Evolutionary conservation across 2,113 vertebrate genomes (phyloP), one percentile per base, ranked within the genome.

Genomic region (Labrus mixtus): DNA sequence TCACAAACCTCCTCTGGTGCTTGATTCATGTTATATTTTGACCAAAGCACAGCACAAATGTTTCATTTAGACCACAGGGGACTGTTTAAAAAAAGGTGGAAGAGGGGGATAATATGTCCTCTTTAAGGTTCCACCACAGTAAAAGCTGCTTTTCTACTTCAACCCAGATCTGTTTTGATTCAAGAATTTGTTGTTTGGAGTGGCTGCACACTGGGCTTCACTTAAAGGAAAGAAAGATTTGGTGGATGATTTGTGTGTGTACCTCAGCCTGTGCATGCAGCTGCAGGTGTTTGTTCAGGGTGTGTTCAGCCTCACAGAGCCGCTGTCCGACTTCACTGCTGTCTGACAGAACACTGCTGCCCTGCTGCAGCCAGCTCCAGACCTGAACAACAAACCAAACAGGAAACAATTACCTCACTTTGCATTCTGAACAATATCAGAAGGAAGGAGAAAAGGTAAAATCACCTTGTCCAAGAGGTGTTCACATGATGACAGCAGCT

Each of bases 191-290:
- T 41, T 41, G 39, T 10, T 11, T 11, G 39, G 39, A 11, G 39
- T 7, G 11, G 11, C 39, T 41, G 39, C 39, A 9, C 39, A 10
- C 39, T 41, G 39, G 8, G 10, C 39, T 4, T 29, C 6, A 6
- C 29, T 33, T 6, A 0, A 11, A 41, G 39, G 39, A 6, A 9
- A 41, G 3, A 41, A 11, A 48, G 16, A 19, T 19, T 48, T 17
- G 7, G 55, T 43, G 51, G 20, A 51, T 1, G 25, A 56, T 57
- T 11, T 70, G 59, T 64, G 46, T 64, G 46, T 56, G 15, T 64
- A 97, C 96, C 96, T 96, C 92, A 68, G 86, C 83, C 90, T 95
- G 90, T 68, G 88, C 84, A 37, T 89, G 92, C 68, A 97, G 67
- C 76, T 95, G 93, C 62, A 95, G 73, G 71, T 97, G 94, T 85